Base-by-base conservation (phyloP, 2,888 invertebrate genomes). In the Chymomyza caudatula region DNA sequence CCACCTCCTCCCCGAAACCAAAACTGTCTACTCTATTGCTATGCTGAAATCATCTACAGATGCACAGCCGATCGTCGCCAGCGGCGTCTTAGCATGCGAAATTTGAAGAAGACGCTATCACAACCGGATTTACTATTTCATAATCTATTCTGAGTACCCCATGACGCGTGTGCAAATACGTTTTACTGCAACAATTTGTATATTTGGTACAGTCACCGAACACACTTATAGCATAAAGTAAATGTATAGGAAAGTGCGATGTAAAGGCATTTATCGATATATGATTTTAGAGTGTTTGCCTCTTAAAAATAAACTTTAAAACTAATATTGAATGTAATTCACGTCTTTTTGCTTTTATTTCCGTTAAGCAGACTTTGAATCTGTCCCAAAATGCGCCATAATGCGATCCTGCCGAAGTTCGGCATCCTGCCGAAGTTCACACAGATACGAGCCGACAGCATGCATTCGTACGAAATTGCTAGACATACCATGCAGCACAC, bases 91-190 rank as follows among this genome's bases (percentile, higher is more conserved):
- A 88, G 85, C 63, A 76, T 87, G 29, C 81, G 87, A 22, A 82
- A 82, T 44, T 68, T 88, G 64, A 86, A 85, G 80, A 88, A 88
- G 81, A 88, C 88, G 37, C 74, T 88, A 5, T 88, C 88, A 29
- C 88, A 88, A 71, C 87, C 88, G 69, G 88, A 88, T 75, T 76
- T 88, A 74, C 71, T 88, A 63, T 88, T 88, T 68, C 85, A 81
- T 67, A 87, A 86, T 60, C 49, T 87, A 57, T 88, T 88, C 74
- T 88, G 76, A 78, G 60, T 65, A 67, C 54, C 25, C 42, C 29
- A 25, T 49, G 49, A 51, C 51, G 17, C 6, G 51, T 52, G 52
- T n/a, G n/a, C n/a, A n/a, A n/a, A n/a, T n/a, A n/a, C n/a, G n/a
- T n/a, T n/a, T n/a, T n/a, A n/a, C n/a, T n/a, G n/a, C n/a, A n/a